A percentile compares a stretch with the other conserved stretches of the same genome.
These are phyloP conservation scores for Teleogryllus oceanicus DNA, from an alignment of 2,888 invertebrate genomes.

Conservation along the genomic window DNA sequence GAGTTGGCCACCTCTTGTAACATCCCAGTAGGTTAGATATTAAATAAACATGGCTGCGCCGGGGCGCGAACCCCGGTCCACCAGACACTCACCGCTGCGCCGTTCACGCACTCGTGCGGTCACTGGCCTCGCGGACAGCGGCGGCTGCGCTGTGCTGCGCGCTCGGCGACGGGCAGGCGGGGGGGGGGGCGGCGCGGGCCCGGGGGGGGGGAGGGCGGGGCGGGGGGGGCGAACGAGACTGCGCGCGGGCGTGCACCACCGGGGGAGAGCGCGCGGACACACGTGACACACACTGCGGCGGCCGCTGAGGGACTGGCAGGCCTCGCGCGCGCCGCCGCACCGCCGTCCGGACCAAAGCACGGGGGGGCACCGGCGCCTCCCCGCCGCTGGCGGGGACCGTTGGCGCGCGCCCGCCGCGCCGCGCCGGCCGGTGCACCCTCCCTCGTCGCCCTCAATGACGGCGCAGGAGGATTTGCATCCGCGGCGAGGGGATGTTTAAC, in stretches of 20 bases:
- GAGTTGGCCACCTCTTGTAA: no score
- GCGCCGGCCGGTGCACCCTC: neutral
- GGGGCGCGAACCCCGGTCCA: neutral
- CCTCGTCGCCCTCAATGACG: neutral
- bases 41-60: no score
- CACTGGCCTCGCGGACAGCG: neutral
- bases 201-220: neutral
- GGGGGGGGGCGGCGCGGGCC: neutral
- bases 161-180: neutral
- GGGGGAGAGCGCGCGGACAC: neutral
- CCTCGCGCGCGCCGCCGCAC: neutral
- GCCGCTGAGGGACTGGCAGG: neutral
- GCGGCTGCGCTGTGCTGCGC: neutral
- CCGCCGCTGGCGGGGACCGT: neutral
- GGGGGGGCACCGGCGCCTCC: neutral
- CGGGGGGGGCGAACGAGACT: neutral
- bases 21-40: no score
- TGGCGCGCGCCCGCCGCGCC: neutral
- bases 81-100: neutral
- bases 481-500: no score
- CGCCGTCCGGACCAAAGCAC: conserved; percentile 1
- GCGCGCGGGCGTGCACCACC: neutral
- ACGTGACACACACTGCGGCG: neutral
- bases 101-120: neutral
- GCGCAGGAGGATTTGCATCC: no score